Base-by-base conservation (phyloP, 2,797 vertebrate species). In the Ptychadena robeensis region DNA sequence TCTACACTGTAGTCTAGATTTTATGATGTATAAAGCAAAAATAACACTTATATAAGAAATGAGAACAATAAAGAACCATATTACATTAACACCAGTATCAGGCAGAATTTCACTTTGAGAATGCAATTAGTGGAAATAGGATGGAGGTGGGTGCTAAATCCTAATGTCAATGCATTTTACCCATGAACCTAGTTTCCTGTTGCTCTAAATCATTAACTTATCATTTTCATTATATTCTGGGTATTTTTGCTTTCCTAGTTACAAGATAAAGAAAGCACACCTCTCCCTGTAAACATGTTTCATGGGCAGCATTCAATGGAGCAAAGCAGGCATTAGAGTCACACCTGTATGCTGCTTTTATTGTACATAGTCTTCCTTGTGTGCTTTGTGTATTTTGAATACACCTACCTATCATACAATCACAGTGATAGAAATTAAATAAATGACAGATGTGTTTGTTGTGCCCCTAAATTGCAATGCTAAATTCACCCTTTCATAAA, bases 91-190 rank as follows among this genome's bases (percentile, higher is more conserved):
- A 70, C 53, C 66, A 74, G 8, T 28, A 48, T 53, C 22, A 40
- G 76, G 18, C 44, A 79, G 69, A 79, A 74, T 79, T 72, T 61
- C 67, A 27, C 72, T 74, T 80, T 27, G 22, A 63, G 73, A 80
- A 79, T 80, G 68, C 70, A 84, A 84, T 84, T 80, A 69, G 64
- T 37, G 18, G 63, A 27, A 75, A 71, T 75, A 63, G 64, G 53
- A 66, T 68, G 70, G 22, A 22, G 44, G 30, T 73, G 57, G 44
- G 69, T 68, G 38, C 15, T 28, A 75, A 48, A 44, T 40, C 57
- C 63, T 77, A 27, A 18, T 34, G 69, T 30, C 64, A 74, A 30
- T 73, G 70, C 57, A 65, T 27, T 71, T 31, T 27, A 40, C 30
- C 22, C 48, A 66, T 35, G 35, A 48, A 78, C 40, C 67, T 71